phyloP scores from a whole-genome alignment of 2,888 invertebrate genomes.

The Diogma glabrata region DNA sequence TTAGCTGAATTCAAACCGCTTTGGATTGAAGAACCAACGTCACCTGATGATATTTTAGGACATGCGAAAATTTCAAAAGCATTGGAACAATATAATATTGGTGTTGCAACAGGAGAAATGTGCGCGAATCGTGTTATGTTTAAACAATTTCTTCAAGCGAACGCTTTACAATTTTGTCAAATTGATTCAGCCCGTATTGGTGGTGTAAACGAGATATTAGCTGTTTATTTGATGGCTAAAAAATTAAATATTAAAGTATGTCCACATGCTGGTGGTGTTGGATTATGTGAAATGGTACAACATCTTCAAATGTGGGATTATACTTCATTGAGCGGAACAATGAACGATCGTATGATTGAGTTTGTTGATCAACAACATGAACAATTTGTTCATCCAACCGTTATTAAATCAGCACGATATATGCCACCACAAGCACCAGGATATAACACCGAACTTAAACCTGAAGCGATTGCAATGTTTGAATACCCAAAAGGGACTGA shows the following conservation, averaged over 20 bases:
- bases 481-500: slow-evolving; percentile 66
- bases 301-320: slow-evolving; percentile 86
- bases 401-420: slow-evolving; percentile 59
- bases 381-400: slow-evolving; percentile 66
- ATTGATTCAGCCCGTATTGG: slow-evolving; percentile 83
- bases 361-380: slow-evolving; percentile 86
- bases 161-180: slow-evolving; percentile 77
- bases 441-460: slow-evolving; percentile 70
- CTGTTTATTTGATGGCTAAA: slow-evolving; percentile 80
- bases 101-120: slow-evolving; percentile 87
- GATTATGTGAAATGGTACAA: slow-evolving; percentile 87
- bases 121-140: slow-evolving; percentile 86
- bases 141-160: slow-evolving; percentile 75
- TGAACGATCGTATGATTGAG: slow-evolving; percentile 64
- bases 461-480: slow-evolving; percentile 53
- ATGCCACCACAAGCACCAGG: slow-evolving; percentile 64
- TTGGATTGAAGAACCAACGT: slow-evolving; percentile 92
- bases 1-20: slow-evolving; percentile 59
- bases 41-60: slow-evolving; percentile 82
- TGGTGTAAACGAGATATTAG: slow-evolving; percentile 75
- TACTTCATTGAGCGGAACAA: slow-evolving; percentile 57
- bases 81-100: slow-evolving; percentile 39
- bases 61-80: slow-evolving; percentile 69
- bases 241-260: slow-evolving; percentile 79
- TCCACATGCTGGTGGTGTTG: slow-evolving; percentile 91